phyloP scores from a whole-genome alignment of 2,797 vertebrate species.

The Diplodus sargus region DNA sequence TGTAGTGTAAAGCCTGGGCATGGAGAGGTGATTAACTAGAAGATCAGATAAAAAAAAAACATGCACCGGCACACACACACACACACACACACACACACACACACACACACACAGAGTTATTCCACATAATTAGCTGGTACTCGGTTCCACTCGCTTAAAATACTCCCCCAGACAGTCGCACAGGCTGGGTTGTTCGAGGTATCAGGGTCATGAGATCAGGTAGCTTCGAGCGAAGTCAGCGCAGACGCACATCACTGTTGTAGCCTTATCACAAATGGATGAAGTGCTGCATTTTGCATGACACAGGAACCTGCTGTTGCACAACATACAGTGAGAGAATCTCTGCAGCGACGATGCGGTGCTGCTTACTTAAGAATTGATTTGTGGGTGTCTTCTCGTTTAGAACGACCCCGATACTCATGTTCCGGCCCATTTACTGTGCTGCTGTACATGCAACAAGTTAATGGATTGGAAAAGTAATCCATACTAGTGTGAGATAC shows the following conservation, averaged over 20 bases:
- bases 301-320: conserved; percentile 10
- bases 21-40: conserved; percentile 8
- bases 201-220: conserved; percentile 9
- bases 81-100: no score
- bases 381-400: background rate
- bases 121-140: background rate
- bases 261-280: conserved; percentile 25
- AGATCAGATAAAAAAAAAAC: background rate
- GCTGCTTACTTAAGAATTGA: conserved; percentile 4
- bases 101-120: background rate
- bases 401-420: conserved; percentile 10
- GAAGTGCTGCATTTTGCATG: conserved; percentile 35
- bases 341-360: background rate
- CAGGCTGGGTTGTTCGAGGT: background rate
- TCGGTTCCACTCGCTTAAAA: background rate
- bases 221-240: conserved; percentile 27
- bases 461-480: conserved; percentile 16
- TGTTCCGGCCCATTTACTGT: conserved; percentile 35
- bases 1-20: background rate
- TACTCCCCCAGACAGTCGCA: background rate
- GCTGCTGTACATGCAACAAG: conserved; percentile 10
- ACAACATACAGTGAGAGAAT: conserved; percentile 5
- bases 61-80: no score
- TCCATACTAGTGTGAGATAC: background rate
- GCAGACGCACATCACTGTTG: conserved; percentile 13